Evolutionary conservation across 2,113 vertebrate species (phyloP).

Genomic region (cattle (Bos taurus)): ARS-UCD2.0 NC_037332.1:97781501-97782000

Average conservation of each 20-base stretch:
- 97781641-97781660: fast-evolving
- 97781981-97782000: not conserved
- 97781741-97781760: not conserved
- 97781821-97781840: not conserved
- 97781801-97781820: not conserved
- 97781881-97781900: not conserved
- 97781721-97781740: not conserved
- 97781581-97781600: not conserved
- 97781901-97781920: not conserved
- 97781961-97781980: not conserved
- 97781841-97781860: not conserved
- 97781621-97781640: not conserved
- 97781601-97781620: not conserved
- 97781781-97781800: not conserved
- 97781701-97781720: not conserved
- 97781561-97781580: not conserved
- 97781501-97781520: not conserved
- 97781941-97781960: not conserved
- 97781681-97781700: not conserved
- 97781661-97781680: not conserved
- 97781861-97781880: not conserved
- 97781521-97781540: not conserved
- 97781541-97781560: not conserved
- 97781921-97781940: not conserved
- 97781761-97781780: not conserved